Evolutionary conservation across 1,140 invertebrate species (phyloP).

Genomic region (Drosophila murphyi): DNA sequence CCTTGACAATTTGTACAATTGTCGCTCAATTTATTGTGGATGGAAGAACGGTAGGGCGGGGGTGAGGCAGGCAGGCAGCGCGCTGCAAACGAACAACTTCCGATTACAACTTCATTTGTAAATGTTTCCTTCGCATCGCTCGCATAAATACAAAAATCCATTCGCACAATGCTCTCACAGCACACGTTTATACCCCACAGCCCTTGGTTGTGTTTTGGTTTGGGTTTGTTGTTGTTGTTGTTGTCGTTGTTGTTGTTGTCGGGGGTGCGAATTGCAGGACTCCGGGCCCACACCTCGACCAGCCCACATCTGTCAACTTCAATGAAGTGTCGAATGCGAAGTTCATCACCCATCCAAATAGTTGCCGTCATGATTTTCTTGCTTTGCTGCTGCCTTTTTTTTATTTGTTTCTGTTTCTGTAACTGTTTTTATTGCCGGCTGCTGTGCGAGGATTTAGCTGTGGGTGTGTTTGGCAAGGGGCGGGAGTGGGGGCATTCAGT

Average conservation of each 20-base stretch:
- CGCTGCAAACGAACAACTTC: constrained; percentile 84
- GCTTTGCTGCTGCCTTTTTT: constrained; percentile 27
- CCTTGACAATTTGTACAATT: constrained; percentile 84
- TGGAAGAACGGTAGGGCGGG: background rate
- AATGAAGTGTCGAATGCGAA: constrained; percentile 79
- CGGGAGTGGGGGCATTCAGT: constrained; percentile 6
- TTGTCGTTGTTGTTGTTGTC: constrained; percentile 21
- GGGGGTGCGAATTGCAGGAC: constrained; percentile 15
- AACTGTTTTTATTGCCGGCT: constrained; percentile 75
- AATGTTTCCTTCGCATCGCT: constrained; percentile 75
- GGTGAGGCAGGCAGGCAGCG: background rate
- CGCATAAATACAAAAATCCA: constrained; percentile 67
- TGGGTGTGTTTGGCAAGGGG: constrained; percentile 4
- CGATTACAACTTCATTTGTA: constrained; percentile 85
- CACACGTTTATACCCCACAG: constrained; percentile 35
- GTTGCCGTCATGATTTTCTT: constrained; percentile 71
- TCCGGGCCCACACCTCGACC: constrained; percentile 11
- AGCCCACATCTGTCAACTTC: constrained; percentile 84
- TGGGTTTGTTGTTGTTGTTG: constrained; percentile 10
- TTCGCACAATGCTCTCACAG: constrained; percentile 59
- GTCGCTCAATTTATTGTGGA: constrained; percentile 77
- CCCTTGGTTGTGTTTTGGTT: background rate
- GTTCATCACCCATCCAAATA: constrained; percentile 76
- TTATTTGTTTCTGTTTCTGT: constrained; percentile 47
- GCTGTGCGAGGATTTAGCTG: constrained; percentile 63